Base-by-base conservation (phyloP, 2,888 invertebrate genomes). In the Empis stercorea region DNA sequence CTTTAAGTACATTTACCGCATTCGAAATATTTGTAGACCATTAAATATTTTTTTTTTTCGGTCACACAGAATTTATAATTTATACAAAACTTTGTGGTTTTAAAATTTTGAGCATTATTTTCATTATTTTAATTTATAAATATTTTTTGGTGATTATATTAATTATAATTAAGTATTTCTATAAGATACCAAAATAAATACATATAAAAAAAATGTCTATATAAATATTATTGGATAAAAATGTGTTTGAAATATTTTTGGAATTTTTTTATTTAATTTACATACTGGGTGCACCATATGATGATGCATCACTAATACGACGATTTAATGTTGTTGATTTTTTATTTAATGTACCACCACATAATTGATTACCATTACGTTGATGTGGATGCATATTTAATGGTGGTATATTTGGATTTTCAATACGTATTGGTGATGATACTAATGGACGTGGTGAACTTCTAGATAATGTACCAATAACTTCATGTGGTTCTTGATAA, bases 401-500 rank as follows among this genome's bases (percentile, higher is more conserved):
- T 1, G 87, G 85, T 10, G 87, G 85, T 45, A 63, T 61, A 61
- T 87, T 87, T 0, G 87, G 86, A 58, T 87, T 79, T 60, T 87
- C 87, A 57, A 87, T 86, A 55, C 84, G 75, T 2, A 86, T 86
- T 0, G 87, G 87, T 0, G 84, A 84, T 6, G 87, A 84, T 1
- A 87, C 85, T 17, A 80, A 68, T 0, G 86, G 84, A 43, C 87
- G 73, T 48, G 68, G 62, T 49, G 65, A 65, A 4, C 61, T 58
- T n/a, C 66, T 60, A 38, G 63, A 59, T 36, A 69, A 51, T 10
- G 66, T 63, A 3, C 63, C 63, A n/a, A 65, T 56, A 3, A 68
- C 61, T 56, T 69, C 67, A 48, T 70, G 69, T 1, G 72, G 71
- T 50, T 72, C 70, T 51, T 71, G 71, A 52, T 72, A 73, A 30